These are phyloP conservation scores for Scaptomyza graminum DNA, from an alignment of 1,140 invertebrate species.

Conservation along the genomic window DNA sequence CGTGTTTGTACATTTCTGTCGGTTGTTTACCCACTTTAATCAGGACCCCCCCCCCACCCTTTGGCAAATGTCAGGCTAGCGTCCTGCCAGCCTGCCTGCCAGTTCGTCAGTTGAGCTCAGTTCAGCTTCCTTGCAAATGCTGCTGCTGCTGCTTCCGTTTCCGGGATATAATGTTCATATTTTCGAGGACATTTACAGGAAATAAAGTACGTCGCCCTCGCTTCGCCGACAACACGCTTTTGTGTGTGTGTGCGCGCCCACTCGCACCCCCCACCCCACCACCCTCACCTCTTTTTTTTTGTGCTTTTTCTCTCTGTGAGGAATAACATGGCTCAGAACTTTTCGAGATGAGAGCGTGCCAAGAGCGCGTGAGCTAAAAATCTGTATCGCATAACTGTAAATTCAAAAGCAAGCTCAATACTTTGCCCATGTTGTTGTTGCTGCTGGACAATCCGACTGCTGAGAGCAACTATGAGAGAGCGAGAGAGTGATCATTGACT, in stretches of 20 bases:
- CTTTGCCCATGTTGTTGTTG: no score
- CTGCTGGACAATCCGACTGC: no score
- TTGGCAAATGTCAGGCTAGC: conserved; percentile 19
- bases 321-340: conserved; percentile 35
- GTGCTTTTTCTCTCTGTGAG: conserved; percentile 13
- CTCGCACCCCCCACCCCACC: not conserved
- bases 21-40: conserved; percentile 79
- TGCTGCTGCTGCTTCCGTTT: conserved; percentile 83
- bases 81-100: conserved; percentile 12
- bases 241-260: conserved; percentile 28
- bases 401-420: no score
- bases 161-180: conserved; percentile 84
- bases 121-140: conserved; percentile 83
- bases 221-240: conserved; percentile 8
- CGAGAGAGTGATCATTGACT: no score
- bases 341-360: not conserved
- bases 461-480: no score
- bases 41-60: conserved; percentile 29
- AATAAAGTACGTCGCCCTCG: conserved; percentile 84
- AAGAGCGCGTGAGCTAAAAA: not conserved
- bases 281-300: no score
- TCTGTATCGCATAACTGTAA: no score
- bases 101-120: conserved; percentile 36
- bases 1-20: conserved; percentile 56
- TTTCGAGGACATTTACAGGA: conserved; percentile 84